A percentile compares a stretch with the other conserved stretches of the same genome.
Evolutionary conservation across 2,797 vertebrate genomes (phyloP).

Genomic region (Catharus ustulatus): DNA sequence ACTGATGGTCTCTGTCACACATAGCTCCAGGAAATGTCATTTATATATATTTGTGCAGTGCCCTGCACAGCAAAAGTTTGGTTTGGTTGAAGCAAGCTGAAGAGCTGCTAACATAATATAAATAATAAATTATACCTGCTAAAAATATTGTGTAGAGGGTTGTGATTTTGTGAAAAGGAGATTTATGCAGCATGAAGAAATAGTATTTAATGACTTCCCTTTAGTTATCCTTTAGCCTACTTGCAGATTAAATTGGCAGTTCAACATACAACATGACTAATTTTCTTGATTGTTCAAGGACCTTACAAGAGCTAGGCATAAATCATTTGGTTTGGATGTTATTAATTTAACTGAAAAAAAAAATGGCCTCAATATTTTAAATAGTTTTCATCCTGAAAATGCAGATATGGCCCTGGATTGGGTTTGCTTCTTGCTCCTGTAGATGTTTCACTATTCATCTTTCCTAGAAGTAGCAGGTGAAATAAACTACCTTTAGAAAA

Average conservation of each 20-base stretch:
- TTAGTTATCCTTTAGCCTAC: background rate
- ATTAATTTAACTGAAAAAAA: background rate
- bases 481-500: background rate
- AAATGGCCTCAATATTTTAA: background rate
- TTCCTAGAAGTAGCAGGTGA: background rate
- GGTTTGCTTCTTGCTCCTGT: background rate
- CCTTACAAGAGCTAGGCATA: background rate
- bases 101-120: background rate
- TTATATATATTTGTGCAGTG: background rate
- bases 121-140: slow-evolving; percentile 24
- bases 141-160: background rate
- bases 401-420: background rate
- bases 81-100: background rate
- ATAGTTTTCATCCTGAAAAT: background rate
- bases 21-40: slow-evolving; percentile 18
- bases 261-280: background rate
- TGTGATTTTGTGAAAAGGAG: background rate
- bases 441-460: background rate
- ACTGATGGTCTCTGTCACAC: background rate
- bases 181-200: background rate
- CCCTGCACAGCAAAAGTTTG: background rate
- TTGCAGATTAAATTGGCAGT: background rate
- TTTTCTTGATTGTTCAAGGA: background rate
- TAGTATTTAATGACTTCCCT: background rate
- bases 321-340: background rate